These are phyloP conservation scores for Ornithorhynchus anatinus DNA, from an alignment of 2,113 vertebrate genomes.

Conservation along the genomic window DNA sequence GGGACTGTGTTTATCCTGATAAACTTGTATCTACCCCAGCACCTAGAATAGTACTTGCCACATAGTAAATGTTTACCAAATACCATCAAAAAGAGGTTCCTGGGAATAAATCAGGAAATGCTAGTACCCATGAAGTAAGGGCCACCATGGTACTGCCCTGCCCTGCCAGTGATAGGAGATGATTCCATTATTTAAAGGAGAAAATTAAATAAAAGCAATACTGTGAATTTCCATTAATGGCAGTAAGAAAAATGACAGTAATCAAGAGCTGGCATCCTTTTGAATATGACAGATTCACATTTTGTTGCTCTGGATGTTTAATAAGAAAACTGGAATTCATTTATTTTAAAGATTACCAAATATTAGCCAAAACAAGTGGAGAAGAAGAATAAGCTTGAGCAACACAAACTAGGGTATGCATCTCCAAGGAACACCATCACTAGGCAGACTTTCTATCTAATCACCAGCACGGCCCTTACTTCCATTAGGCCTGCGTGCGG, in stretches of 20 bases:
- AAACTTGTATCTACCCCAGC: no score
- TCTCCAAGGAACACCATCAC: not conserved
- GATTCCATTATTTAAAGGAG: constrained; percentile 37
- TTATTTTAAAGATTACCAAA: constrained; percentile 36
- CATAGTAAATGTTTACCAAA: no score
- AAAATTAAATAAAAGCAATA: constrained; percentile 36
- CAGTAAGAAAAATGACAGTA: constrained; percentile 16
- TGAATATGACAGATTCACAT: not conserved
- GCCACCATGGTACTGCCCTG: no score
- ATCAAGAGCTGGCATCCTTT: constrained; percentile 16
- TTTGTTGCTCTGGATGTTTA: constrained; percentile 27
- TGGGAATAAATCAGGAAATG: no score
- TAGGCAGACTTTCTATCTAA: not conserved
- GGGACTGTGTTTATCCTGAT: no score
- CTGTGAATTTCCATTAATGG: constrained; percentile 5
- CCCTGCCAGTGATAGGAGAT: constrained; percentile 30
- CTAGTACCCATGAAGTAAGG: no score
- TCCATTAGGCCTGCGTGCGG: not conserved
- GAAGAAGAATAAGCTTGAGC: constrained; percentile 25
- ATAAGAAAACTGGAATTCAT: constrained; percentile 20
- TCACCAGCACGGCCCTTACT: not conserved
- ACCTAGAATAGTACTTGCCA: no score
- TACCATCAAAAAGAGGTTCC: no score
- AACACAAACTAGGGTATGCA: constrained; percentile 19
- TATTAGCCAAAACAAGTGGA: constrained; percentile 23